Evolutionary conservation across 2,113 vertebrate species (phyloP).

Genomic region (Corythaixoides concolor): DNA sequence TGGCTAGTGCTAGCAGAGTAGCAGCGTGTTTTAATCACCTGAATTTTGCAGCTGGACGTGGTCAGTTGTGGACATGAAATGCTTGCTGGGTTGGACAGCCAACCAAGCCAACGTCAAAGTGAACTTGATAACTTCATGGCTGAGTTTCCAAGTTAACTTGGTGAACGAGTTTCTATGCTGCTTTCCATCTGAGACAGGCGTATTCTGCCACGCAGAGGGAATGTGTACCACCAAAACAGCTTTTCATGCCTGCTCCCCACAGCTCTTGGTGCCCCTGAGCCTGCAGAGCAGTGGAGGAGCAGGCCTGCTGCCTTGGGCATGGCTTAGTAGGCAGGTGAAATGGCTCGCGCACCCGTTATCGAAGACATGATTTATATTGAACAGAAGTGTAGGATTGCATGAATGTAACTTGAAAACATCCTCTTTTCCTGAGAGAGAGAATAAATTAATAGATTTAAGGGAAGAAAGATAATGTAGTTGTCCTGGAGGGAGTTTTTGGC

Average conservation of each 20-base stretch:
- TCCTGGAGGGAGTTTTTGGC: background rate
- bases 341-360: accelerated
- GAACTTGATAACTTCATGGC: background rate
- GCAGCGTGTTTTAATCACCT: background rate
- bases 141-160: background rate
- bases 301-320: background rate
- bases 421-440: background rate
- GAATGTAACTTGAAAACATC: background rate
- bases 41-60: background rate
- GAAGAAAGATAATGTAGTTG: background rate
- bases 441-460: background rate
- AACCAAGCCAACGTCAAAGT: background rate
- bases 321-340: background rate
- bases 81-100: background rate
- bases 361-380: background rate
- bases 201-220: background rate
- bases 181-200: background rate
- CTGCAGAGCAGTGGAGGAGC: background rate
- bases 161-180: background rate
- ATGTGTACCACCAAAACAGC: background rate
- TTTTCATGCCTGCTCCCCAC: background rate
- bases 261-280: background rate
- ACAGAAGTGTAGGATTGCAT: background rate
- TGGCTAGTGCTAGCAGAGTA: background rate
- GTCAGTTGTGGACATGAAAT: background rate